These are phyloP conservation scores for Argyrosomus regius DNA, from an alignment of 2,797 vertebrate genomes.

Conservation along the genomic window DNA sequence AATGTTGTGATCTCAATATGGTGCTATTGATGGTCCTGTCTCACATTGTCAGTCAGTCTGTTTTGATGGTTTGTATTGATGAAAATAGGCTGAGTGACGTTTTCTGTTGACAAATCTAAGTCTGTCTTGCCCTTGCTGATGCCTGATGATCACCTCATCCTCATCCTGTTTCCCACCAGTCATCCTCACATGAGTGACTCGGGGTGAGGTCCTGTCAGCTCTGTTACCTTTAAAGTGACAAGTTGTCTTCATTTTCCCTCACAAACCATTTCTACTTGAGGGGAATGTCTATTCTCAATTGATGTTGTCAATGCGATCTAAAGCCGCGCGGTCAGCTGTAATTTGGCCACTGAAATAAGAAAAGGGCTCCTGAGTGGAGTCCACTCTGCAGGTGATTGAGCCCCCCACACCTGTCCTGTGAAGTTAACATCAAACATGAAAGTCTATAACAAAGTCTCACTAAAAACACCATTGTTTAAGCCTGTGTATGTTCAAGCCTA, in stretches of 20 bases:
- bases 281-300: conserved; percentile 54
- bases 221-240: conserved; percentile 60
- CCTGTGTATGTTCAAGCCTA: neutral
- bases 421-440: conserved; percentile 28
- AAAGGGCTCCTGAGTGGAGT: conserved; percentile 21
- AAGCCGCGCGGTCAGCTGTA: conserved; percentile 34
- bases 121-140: conserved; percentile 55
- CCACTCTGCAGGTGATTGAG: conserved; percentile 37
- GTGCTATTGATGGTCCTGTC: conserved; percentile 77
- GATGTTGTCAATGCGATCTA: conserved; percentile 41
- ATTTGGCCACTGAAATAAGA: conserved; percentile 34
- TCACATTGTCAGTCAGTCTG: conserved; percentile 67
- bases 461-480: conserved; percentile 12
- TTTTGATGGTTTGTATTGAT: conserved; percentile 77
- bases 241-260: conserved; percentile 55
- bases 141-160: conserved; percentile 65
- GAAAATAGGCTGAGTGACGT: conserved; percentile 70
- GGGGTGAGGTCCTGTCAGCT: conserved; percentile 59
- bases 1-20: conserved; percentile 79
- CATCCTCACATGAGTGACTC: conserved; percentile 58
- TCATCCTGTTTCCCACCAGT: conserved; percentile 65
- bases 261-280: conserved; percentile 42
- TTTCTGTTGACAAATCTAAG: conserved; percentile 54
- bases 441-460: conserved; percentile 25
- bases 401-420: conserved; percentile 29